phyloP scores from a whole-genome alignment of 2,888 invertebrate genomes.

The Drosophila setosimentum region DNA sequence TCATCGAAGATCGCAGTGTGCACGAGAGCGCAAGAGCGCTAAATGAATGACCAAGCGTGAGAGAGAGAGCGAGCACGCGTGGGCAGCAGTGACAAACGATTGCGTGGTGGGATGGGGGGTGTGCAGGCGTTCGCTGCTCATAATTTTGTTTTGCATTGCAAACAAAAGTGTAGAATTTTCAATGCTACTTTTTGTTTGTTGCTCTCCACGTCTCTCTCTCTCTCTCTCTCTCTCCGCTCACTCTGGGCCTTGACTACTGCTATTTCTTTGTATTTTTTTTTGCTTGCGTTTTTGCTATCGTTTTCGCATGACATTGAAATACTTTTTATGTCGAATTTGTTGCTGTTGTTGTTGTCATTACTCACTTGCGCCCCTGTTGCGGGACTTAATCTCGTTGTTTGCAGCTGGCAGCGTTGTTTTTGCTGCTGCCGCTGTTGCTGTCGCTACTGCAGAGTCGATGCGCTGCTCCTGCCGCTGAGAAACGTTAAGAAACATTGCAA shows the following conservation, averaged over 20 bases:
- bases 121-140: conserved; percentile 27
- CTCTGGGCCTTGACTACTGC: conserved; percentile 31
- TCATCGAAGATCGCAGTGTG: conserved; percentile 29
- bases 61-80: conserved; percentile 7
- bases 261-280: neutral
- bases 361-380: conserved; percentile 54
- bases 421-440: neutral
- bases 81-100: conserved; percentile 30
- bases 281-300: conserved; percentile 31
- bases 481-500: conserved; percentile 39
- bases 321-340: conserved; percentile 18
- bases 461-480: conserved; percentile 17
- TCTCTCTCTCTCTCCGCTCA: conserved; percentile 38
- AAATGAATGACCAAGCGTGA: conserved; percentile 2
- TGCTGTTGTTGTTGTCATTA: conserved; percentile 33
- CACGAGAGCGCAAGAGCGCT: conserved; percentile 2
- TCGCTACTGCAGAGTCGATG: conserved; percentile 6
- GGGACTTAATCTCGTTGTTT: conserved; percentile 39
- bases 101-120: conserved; percentile 10
- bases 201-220: conserved; percentile 42
- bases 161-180: conserved; percentile 41
- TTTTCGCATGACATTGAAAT: conserved; percentile 64
- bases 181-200: conserved; percentile 52
- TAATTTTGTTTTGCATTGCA: conserved; percentile 48
- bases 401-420: conserved; percentile 9